phyloP scores from a whole-genome alignment of 2,113 vertebrate species.

The Saccopteryx leptura region DNA sequence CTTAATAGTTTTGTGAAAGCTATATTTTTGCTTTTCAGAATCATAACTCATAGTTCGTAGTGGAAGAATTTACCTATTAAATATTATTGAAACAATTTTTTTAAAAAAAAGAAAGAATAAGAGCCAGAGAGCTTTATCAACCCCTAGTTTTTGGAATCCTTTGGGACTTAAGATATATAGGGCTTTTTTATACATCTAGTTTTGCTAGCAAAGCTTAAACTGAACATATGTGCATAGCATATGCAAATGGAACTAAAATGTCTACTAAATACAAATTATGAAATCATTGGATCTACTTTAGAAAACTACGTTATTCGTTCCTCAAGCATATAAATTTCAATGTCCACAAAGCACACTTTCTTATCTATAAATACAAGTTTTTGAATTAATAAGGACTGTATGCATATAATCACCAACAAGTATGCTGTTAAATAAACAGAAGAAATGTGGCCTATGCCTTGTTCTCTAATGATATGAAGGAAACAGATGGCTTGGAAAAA shows the following conservation, averaged over 20 bases:
- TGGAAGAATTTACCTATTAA: neutral
- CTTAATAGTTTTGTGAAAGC: constrained; percentile 67
- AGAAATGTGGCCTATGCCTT: constrained; percentile 20
- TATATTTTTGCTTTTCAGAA: constrained; percentile 53
- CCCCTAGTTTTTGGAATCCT: neutral
- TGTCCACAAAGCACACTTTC: neutral
- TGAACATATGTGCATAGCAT: neutral
- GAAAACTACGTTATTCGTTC: neutral
- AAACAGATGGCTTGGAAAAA: constrained; percentile 58
- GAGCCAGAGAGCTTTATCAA: neutral
- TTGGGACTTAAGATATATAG: neutral
- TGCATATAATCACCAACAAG: neutral
- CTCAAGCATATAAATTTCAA: neutral
- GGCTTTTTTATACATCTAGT: neutral
- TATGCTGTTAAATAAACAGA: constrained; percentile 21
- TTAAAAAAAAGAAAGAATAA: neutral
- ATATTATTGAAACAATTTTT: neutral
- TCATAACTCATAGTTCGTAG: constrained; percentile 1
- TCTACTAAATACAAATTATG: neutral
- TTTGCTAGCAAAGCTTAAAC: neutral
- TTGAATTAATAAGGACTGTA: constrained; percentile 41
- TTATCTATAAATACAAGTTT: constrained; percentile 25
- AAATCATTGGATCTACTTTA: constrained; percentile 34
- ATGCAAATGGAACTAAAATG: constrained; percentile 3
- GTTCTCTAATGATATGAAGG: constrained; percentile 55